Evolutionary conservation across 2,113 vertebrate species (phyloP).

Genomic region (Paracanthobrama guichenoti): DNA sequence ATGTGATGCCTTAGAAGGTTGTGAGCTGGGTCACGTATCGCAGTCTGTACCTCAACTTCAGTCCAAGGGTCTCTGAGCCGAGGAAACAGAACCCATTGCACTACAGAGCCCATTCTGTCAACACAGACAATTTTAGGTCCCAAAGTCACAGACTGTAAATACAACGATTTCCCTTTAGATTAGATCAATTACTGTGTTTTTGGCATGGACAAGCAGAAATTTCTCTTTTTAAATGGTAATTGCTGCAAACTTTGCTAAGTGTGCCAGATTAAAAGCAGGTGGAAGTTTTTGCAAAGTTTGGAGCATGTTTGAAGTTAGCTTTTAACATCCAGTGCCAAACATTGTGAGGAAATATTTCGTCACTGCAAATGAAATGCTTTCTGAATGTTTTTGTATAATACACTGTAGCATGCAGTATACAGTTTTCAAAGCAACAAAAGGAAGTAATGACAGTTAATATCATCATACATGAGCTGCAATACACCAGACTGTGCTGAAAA

Average conservation of each 20-base stretch:
- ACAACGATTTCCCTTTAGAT: slow-evolving; percentile 57
- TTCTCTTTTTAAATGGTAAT: slow-evolving; percentile 45
- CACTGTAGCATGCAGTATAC: slow-evolving; percentile 60
- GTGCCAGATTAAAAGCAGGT: slow-evolving; percentile 46
- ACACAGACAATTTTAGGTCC: slow-evolving; percentile 57
- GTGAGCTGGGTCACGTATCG: slow-evolving; percentile 68
- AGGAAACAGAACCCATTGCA: slow-evolving; percentile 66
- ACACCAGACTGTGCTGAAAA: not conserved
- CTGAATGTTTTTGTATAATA: slow-evolving; percentile 54
- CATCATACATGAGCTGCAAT: not conserved
- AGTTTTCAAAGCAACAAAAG: slow-evolving; percentile 34
- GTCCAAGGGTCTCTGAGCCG: slow-evolving; percentile 51
- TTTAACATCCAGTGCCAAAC: slow-evolving; percentile 50
- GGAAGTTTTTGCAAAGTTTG: slow-evolving; percentile 32
- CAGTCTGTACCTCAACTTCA: slow-evolving; percentile 34
- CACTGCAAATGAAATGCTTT: slow-evolving; percentile 54
- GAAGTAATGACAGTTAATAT: slow-evolving; percentile 6
- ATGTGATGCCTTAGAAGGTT: slow-evolving; percentile 23
- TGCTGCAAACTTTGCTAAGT: slow-evolving; percentile 43
- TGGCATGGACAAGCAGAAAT: slow-evolving; percentile 24
- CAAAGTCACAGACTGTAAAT: slow-evolving; percentile 62
- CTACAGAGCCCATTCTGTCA: slow-evolving; percentile 66
- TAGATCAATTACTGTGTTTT: slow-evolving; percentile 51
- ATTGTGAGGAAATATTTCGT: slow-evolving; percentile 49
- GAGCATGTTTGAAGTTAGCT: not conserved